Conservation (phyloP, 2,113 vertebrate genomes). For the Pyxicephalus adspersus region DNA sequence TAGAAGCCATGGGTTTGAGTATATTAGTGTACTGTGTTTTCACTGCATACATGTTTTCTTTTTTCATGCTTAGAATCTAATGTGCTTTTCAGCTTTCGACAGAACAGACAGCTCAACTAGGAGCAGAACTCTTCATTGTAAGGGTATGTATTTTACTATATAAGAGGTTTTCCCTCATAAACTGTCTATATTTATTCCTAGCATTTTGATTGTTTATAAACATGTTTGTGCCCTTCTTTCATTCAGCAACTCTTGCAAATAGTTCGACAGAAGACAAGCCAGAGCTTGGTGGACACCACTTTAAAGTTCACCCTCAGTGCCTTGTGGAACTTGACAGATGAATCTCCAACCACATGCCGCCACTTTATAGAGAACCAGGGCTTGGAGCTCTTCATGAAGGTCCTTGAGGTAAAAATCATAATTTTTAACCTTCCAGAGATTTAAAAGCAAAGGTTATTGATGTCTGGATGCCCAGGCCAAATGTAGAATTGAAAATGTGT, state of each 20-base stretch:
- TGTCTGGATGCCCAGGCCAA: no score
- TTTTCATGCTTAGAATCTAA: neutral
- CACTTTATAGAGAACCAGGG: conserved; percentile 99
- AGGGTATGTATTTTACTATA: conserved; percentile 74
- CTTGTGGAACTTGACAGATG: conserved; percentile 98
- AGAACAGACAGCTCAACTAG: conserved; percentile 95
- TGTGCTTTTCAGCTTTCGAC: conserved; percentile 85
- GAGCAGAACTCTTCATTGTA: conserved; percentile 95
- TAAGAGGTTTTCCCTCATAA: neutral
- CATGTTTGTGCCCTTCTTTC: neutral
- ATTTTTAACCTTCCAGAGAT: no score
- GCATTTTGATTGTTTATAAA: neutral
- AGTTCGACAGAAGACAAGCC: conserved; percentile 94
- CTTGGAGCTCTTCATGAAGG: conserved; percentile 95
- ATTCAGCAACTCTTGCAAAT: conserved; percentile 96
- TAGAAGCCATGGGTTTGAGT: no score
- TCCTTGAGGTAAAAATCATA: conserved; percentile 84
- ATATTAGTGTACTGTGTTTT: neutral
- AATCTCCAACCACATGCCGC: conserved; percentile 97
- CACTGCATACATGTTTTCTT: neutral
- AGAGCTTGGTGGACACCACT: conserved; percentile 93
- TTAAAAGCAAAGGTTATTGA: no score
- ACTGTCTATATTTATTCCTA: neutral
- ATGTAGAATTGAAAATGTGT: no score
- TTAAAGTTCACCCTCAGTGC: conserved; percentile 97